Percentiles rank a stretch among this genome's conserved stretches.
Conservation (phyloP, 2,797 vertebrate species). For the Crenichthys baileyi region DNA sequence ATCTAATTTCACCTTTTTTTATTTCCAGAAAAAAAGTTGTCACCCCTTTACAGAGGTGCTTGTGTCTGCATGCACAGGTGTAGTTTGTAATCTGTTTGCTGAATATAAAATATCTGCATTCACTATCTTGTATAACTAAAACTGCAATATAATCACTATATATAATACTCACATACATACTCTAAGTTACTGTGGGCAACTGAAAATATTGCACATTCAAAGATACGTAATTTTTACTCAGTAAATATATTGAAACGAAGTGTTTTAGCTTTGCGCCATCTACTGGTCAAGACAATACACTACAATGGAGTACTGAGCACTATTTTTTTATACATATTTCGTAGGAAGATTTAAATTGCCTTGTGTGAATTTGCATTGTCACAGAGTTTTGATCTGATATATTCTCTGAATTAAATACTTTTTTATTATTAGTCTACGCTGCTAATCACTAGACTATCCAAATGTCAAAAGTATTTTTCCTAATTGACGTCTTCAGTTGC, state of each 20-base stretch:
- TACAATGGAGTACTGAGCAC: slow-evolving; percentile 21
- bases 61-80: not conserved
- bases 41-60: too few relatives aligned
- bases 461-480: too few relatives aligned
- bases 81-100: not conserved
- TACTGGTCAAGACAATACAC: slow-evolving; percentile 39
- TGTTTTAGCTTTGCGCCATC: slow-evolving; percentile 52
- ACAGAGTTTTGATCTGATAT: too few relatives aligned
- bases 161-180: not conserved
- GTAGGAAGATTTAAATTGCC: too few relatives aligned
- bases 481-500: too few relatives aligned
- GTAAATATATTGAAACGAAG: slow-evolving; percentile 1
- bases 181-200: not conserved
- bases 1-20: too few relatives aligned
- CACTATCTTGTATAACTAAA: not conserved
- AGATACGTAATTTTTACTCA: not conserved
- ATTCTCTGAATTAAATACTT: too few relatives aligned
- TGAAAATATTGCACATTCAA: not conserved
- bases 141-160: not conserved
- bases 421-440: too few relatives aligned
- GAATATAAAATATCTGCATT: not conserved
- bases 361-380: too few relatives aligned
- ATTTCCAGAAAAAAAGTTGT: too few relatives aligned
- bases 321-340: not conserved
- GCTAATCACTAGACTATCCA: too few relatives aligned